Evolutionary conservation across 2,113 vertebrate genomes (phyloP).

Genomic region (Ciconia maguari): DNA sequence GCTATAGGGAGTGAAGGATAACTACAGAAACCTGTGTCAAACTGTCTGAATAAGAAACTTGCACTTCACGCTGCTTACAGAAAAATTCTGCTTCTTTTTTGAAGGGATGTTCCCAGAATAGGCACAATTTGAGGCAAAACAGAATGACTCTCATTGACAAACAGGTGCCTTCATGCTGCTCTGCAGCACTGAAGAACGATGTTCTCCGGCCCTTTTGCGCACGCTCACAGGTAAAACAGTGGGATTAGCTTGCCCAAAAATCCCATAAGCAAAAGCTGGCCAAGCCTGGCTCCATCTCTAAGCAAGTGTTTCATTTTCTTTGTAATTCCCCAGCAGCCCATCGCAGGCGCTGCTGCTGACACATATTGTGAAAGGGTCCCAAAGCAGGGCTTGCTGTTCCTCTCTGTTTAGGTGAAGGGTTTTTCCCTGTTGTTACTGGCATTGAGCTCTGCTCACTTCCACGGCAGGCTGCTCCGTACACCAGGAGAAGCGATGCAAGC

Average conservation of each 20-base stretch:
- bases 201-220: neutral
- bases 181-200: fast-evolving
- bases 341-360: neutral
- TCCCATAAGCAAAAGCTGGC: neutral
- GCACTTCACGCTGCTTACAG: neutral
- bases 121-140: neutral
- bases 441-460: neutral
- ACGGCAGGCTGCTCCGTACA: neutral
- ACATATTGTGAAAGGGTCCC: neutral
- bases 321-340: neutral
- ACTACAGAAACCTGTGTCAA: neutral
- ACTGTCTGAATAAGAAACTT: neutral
- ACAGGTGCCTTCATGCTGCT: neutral
- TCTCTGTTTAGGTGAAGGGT: neutral
- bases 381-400: neutral
- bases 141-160: neutral
- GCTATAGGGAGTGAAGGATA: neutral
- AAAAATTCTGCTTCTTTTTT: neutral
- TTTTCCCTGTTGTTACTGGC: neutral
- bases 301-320: neutral
- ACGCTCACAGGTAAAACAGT: neutral
- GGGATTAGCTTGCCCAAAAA: neutral
- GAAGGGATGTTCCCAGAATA: neutral
- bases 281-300: neutral
- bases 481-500: neutral